A percentile compares a stretch with the other conserved stretches of the same genome.
Conservation (phyloP, 1,140 invertebrate genomes). For the Antheraea mylitta region DNA sequence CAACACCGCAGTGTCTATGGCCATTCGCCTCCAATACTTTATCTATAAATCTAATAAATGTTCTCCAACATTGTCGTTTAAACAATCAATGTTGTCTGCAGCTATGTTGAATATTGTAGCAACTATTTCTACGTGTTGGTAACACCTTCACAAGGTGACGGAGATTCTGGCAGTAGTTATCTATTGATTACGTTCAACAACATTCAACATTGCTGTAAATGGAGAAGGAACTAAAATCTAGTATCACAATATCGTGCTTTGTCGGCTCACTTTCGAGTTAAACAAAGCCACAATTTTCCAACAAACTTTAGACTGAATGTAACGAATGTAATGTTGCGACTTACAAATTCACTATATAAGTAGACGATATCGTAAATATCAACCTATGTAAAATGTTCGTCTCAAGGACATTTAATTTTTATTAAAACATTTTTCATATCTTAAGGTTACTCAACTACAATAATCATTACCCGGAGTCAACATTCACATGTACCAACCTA, state of each 20-base stretch:
- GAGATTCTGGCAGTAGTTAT: constrained; percentile 28
- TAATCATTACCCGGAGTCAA: no score
- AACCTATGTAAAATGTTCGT: not conserved
- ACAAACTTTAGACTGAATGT: not conserved
- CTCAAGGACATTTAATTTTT: not conserved
- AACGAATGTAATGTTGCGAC: constrained; percentile 2
- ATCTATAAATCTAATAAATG: constrained; percentile 67
- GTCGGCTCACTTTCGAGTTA: constrained; percentile 58
- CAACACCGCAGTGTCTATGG: constrained; percentile 69
- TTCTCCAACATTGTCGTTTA: constrained; percentile 63
- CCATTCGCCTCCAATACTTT: constrained; percentile 63
- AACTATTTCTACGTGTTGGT: constrained; percentile 18
- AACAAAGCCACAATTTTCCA: constrained; percentile 30
- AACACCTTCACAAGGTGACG: constrained; percentile 30
- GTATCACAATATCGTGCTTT: constrained; percentile 76
- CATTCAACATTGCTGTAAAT: constrained; percentile 45
- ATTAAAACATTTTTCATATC: not conserved
- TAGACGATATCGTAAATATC: not conserved
- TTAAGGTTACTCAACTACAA: no score
- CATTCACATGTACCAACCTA: no score
- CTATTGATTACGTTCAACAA: constrained; percentile 30
- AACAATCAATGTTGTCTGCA: constrained; percentile 45
- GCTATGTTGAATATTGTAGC: constrained; percentile 45
- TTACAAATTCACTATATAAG: no score
- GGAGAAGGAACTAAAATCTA: constrained; percentile 77